Conservation (phyloP, 2,113 vertebrate genomes). For the Lepidothrix coronata region DNA sequence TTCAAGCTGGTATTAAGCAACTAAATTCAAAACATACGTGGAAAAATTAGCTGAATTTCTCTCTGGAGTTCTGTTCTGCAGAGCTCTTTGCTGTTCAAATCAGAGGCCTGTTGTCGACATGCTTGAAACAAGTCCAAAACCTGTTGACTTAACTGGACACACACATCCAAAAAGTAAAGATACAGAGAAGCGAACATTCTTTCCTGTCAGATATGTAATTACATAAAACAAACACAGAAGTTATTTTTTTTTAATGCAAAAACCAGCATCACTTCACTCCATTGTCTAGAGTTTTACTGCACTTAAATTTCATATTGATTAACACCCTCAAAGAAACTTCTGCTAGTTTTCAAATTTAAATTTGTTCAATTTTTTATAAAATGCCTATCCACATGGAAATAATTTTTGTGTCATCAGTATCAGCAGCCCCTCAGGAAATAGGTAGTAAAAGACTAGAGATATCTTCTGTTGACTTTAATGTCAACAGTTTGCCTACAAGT, state of each 20-base stretch:
- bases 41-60: constrained; percentile 85
- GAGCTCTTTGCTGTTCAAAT: constrained; percentile 88
- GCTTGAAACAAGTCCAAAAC: constrained; percentile 86
- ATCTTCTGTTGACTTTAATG: neutral
- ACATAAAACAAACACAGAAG: neutral
- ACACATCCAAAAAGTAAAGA: constrained; percentile 28
- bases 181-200: neutral
- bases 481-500: neutral
- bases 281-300: neutral
- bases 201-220: neutral
- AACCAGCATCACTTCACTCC: neutral
- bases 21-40: constrained; percentile 75
- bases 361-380: neutral
- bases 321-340: neutral
- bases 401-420: neutral
- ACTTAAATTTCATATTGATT: neutral
- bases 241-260: neutral
- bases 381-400: neutral
- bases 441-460: neutral
- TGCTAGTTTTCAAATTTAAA: neutral
- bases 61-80: constrained; percentile 83
- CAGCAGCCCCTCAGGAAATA: neutral
- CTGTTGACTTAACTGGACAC: constrained; percentile 86
- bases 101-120: constrained; percentile 84
- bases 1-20: neutral